Base-by-base conservation (phyloP, 2,113 vertebrate genomes). In the Microtus oregoni region DNA sequence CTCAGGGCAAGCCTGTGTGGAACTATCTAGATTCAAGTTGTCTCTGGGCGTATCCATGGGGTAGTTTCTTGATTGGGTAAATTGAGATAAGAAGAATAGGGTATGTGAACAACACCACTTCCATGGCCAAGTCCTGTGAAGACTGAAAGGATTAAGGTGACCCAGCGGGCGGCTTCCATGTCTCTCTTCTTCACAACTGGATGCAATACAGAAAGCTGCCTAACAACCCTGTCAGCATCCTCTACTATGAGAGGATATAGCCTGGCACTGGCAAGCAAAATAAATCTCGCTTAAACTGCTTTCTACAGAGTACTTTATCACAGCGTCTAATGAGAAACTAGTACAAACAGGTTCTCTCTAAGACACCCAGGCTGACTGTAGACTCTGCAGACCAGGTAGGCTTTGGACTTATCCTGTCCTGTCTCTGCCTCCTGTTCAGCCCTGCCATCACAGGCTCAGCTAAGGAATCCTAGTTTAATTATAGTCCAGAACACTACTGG, bases 131-230 rank as follows among this genome's bases (percentile, higher is more conserved):
- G 58, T 65, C 58, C 58, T 85, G 61, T 8, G 20, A 3, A 65
- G 61, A 44, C 30, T 6, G 14, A 17, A 44, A 83, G 58, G 15
- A 38, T 44, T 15, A 41, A 65, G n/a, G 26, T 63, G 19, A 63
- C 58, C 3, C 7, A 85, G 38, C 0, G 1, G 7, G 7, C 26
- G 11, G 26, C 1, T 11, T 44, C 9, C 7, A 17, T 85, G 7
- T 20, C 30, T 35, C 30, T 79, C 26, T 44, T 61, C 55, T 61
- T 82, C 7, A 15, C 61, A 82, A 41, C 22, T 47, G 38, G 61
- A 44, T 19, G 17, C 61, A 85, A 20, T 44, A 38, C 2, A 38
- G 65, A 38, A 28, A 44, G 81, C n/a, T 32, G 26, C 61, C 26
- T 65, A 9, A 11, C 30, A 1, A 44, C 47, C 61, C 38, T 85